Percentiles rank a stretch among this genome's conserved stretches.
These are phyloP conservation scores for Nineta flava DNA, from an alignment of 2,888 invertebrate species.

Conservation along the genomic window DNA sequence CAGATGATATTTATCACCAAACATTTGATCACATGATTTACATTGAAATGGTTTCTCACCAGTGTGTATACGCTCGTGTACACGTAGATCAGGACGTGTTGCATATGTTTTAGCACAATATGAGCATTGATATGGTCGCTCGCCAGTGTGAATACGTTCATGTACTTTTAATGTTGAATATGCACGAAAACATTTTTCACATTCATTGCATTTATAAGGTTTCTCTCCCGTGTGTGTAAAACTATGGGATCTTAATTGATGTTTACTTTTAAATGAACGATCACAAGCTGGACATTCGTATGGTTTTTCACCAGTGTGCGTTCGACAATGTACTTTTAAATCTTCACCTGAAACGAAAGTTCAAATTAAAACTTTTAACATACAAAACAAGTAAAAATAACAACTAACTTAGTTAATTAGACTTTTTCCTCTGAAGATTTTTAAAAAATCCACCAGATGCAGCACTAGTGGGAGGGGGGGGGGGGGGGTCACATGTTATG, in stretches of 20 bases:
- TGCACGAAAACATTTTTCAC: background rate
- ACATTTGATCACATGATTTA: background rate
- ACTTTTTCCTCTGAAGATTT: too few relatives aligned
- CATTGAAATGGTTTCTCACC: background rate
- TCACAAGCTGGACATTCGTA: background rate
- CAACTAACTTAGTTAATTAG: too few relatives aligned
- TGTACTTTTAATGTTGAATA: background rate
- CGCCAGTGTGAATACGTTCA: background rate
- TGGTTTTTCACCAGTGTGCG: background rate
- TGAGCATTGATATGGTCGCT: background rate
- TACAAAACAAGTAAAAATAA: too few relatives aligned
- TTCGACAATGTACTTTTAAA: background rate
- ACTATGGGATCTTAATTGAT: background rate
- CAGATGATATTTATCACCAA: background rate
- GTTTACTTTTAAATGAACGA: background rate
- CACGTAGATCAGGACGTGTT: background rate
- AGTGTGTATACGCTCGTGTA: background rate
- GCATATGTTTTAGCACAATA: background rate
- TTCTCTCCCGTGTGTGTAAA: background rate
- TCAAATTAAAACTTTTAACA: too few relatives aligned
- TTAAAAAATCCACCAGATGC: too few relatives aligned
- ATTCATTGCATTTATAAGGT: background rate
- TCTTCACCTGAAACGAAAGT: background rate
- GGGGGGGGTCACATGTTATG: too few relatives aligned
- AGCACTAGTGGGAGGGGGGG: too few relatives aligned